A percentile compares a stretch with the other conserved stretches of the same genome.
Conservation (phyloP, 2,797 vertebrate genomes). For the Enteromius afrohamiltoni region DNA sequence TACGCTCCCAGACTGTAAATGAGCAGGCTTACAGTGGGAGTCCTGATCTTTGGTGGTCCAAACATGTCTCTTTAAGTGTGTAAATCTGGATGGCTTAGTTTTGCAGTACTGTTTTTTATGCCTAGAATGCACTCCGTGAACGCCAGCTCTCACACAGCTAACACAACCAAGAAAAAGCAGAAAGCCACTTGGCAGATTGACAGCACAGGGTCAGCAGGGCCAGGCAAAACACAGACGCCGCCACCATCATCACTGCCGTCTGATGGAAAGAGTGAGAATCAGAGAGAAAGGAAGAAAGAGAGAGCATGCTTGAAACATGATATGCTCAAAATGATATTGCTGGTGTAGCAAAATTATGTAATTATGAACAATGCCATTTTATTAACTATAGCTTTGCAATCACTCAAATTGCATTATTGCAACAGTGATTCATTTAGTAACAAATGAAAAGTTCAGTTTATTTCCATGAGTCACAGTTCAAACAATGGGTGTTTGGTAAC, state of each 20-base stretch:
- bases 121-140: conserved; percentile 50
- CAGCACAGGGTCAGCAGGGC: conserved; percentile 50
- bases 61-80: conserved; percentile 53
- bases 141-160: conserved; percentile 56
- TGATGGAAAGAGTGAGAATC: conserved; percentile 41
- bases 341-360: background rate
- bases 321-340: background rate
- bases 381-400: background rate
- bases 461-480: background rate
- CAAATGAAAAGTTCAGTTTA: background rate
- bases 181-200: conserved; percentile 62
- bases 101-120: conserved; percentile 55
- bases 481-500: background rate
- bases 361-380: background rate
- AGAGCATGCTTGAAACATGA: background rate
- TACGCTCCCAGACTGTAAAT: conserved; percentile 27
- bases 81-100: conserved; percentile 53
- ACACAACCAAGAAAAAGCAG: conserved; percentile 55
- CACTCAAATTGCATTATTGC: background rate
- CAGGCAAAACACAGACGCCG: conserved; percentile 69
- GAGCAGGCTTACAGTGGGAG: conserved; percentile 37
- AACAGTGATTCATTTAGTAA: background rate
- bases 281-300: background rate
- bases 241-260: conserved; percentile 41
- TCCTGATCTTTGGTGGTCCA: conserved; percentile 50